Percentiles rank a stretch among this genome's conserved stretches.
Evolutionary conservation across 2,113 vertebrate species (phyloP).

Genomic region (Mus musculus): GRCm39 chr13:107694501-107695000

Average conservation of each 20-base stretch:
- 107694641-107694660: neutral
- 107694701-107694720: neutral
- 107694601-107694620: conserved; percentile 11
- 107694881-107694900: neutral
- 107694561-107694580: conserved; percentile 8
- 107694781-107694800: neutral
- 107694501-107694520: neutral
- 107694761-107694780: neutral
- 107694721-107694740: neutral
- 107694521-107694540: neutral
- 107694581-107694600: neutral
- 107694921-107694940: too few relatives aligned
- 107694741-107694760: neutral
- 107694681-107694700: neutral
- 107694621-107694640: neutral
- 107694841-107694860: neutral
- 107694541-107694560: conserved; percentile 15
- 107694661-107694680: neutral
- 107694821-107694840: neutral
- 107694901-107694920: too few relatives aligned
- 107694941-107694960: too few relatives aligned
- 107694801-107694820: neutral
- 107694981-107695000: too few relatives aligned
- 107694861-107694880: neutral
- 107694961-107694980: too few relatives aligned